Base-by-base conservation (phyloP, 2,888 invertebrate species). In the Clitarchus hookeri region DNA sequence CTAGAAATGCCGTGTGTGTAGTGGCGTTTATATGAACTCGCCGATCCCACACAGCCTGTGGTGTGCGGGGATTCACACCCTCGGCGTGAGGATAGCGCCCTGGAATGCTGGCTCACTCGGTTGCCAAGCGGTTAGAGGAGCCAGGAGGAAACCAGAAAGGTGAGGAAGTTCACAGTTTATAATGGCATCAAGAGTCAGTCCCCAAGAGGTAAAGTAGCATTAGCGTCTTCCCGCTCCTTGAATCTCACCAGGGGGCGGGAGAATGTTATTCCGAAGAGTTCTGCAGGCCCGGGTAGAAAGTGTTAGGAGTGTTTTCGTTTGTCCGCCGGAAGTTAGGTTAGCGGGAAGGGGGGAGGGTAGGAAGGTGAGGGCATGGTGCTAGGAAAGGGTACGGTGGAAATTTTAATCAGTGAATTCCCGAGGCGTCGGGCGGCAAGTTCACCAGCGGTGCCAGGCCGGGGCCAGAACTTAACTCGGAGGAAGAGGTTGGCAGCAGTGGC, bases 381-480 rank as follows among this genome's bases (percentile, higher is more conserved):
- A 12, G 65, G 65, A 65, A 23, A 65, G 65, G 65, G 65, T 23
- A 65, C 65, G 65, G 65, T 65, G 16, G 65, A 65, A 65, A 65
- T 65, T 65, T 65, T 65, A 65, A 65, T 65, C 65, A 65, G 65
- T 65, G 65, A 65, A 65, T 65, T 65, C 65, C 65, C 65, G 65
- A n/a, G 65, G 65, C 65, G 65, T 65, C 65, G 65, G 65, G 19
- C 65, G 8, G 65, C 65, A 65, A 65, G 65, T 65, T 65, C 65
- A 65, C 65, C 65, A n/a, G n/a, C 65, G 65, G 65, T 65, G 65
- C 65, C 78, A 80, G 80, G 78, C 80, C 80, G 19, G 48, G n/a
- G 53, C 44, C 8, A n/a, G 85, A 23, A 25, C 85, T 79, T 85
- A 85, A 80, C 12, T 16, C 85, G 0, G 25, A 79, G 27, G 48